Evolutionary conservation across 2,888 invertebrate genomes (phyloP), one percentile per base, ranked within the genome.

Genomic region (Argynnis bischoffii): DNA sequence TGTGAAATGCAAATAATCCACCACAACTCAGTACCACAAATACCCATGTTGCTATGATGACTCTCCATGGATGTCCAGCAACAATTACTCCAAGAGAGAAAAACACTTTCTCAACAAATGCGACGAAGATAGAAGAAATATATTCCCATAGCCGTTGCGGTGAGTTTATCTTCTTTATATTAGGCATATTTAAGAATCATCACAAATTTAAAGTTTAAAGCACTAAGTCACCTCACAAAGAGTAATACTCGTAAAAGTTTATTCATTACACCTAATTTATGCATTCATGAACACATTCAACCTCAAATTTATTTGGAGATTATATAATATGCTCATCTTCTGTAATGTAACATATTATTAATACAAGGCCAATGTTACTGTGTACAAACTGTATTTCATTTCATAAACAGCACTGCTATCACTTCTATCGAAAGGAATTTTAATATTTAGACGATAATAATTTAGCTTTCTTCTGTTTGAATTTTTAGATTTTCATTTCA

Each of bases 1-100:
- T 94, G 70, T 94, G 93, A 84, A 96, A 96, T 75, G 92, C 89
- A 31, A 95, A 79, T 63, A 96, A 88, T 48, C 96, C 96, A 69
- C 94, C 80, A 64, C 93, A 88, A 78, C 95, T 95, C 16, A 95
- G 54, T 14, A 93, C 73, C 21, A 95, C 94, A 72, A 95, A 85
- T 14, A 89, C 70, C 80, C 95, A 88, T 78, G 94, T 93, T 71
- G 93, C 77, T 18, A 88, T 73, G 46, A 96, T 94, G 75, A 94
- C 95, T 78, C 85, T 92, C 89, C 93, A 92, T 65, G 96, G 96
- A 77, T 94, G 84, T 61, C 78, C 86, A 21, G 94, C 95, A 63
- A 96, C 93, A 67, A 85, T 79, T 15, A 94, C 85, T 60, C 96
- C 96, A 74, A 96, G 93, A 66, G 94, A 94, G 77, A 82, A 93